Evolutionary conservation across 2,888 invertebrate species (phyloP), one percentile per base, ranked within the genome.

Genomic region (Drosophila demipolita): DNA sequence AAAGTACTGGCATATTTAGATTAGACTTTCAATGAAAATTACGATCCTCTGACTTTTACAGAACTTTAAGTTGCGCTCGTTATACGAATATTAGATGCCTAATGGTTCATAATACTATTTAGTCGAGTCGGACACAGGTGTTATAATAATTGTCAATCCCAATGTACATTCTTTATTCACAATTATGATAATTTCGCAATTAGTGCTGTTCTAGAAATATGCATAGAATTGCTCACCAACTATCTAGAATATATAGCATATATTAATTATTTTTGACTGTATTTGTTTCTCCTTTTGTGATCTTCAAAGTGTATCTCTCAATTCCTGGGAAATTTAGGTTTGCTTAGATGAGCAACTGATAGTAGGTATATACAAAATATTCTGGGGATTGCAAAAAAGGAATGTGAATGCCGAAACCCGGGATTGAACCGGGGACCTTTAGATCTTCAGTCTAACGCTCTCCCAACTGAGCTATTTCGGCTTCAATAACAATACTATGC

Each of bases 391-490:
- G 23, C 20, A 53, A 15, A 53, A 55, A 17, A 3, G 0, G 1
- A 9, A 29, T n/a, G 15, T 6, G 9, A 6, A 7, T 86, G 85
- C 85, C 86, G 85, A 86, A 86, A 86, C 91, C 91, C 90, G 91
- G 91, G 91, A 91, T 91, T 90, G 91, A 91, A 91, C 91, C 91
- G 91, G 91, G 91, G 92, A 92, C 92, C 73, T 92, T 92, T 92
- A 91, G 91, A 91, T 92, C 92, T 92, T 92, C 92, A 92, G 91
- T 91, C 92, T 92, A 91, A 92, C 91, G 92, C 92, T 92, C 92
- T 92, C 92, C 92, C 91, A 92, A 92, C 92, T 92, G 92, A 92
- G 92, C 91, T 92, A 92, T 92, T 92, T 92, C 92, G 92, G 92
- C 45, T 32, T 1, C n/a, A 15, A 38, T 29, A 12, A 26, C 36